Conservation (phyloP, 2,113 vertebrate species). For the Vidua macroura region DNA sequence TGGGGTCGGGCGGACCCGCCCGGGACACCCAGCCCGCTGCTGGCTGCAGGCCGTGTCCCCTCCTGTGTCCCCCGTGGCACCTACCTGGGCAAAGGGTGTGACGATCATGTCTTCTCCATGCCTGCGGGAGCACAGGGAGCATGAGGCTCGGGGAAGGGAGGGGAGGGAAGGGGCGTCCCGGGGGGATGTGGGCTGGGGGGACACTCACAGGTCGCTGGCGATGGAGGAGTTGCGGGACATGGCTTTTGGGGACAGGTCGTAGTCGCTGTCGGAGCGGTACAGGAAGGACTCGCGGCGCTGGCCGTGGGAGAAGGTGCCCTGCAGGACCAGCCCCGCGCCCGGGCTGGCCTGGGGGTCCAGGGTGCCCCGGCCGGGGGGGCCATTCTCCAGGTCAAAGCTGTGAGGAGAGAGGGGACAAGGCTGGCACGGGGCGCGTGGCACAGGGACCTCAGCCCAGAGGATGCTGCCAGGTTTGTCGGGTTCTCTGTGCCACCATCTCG, state of each 20-base stretch:
- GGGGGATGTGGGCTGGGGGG: background rate
- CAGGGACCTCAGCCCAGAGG: background rate
- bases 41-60: background rate
- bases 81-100: constrained; percentile 92
- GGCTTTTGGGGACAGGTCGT: constrained; percentile 87
- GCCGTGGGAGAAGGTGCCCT: constrained; percentile 81
- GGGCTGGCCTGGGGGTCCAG: constrained; percentile 83
- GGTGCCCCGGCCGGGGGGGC: constrained; percentile 73
- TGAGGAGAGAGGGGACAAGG: background rate
- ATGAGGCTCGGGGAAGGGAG: background rate
- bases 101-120: constrained; percentile 97
- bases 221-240: constrained; percentile 88
- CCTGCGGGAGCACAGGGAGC: constrained; percentile 56
- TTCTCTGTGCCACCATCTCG: rapidly evolving
- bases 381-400: constrained; percentile 94
- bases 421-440: background rate
- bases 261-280: constrained; percentile 92
- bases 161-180: too few species aligned
- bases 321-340: constrained; percentile 78
- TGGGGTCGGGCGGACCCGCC: rapidly evolving
- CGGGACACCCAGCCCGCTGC: rapidly evolving
- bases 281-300: constrained; percentile 92
- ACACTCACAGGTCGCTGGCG: constrained; percentile 89
- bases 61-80: background rate
- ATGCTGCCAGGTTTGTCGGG: rapidly evolving